Percentiles rank a stretch among this genome's conserved stretches.
These are phyloP conservation scores for Gisinianus flammeolus DNA, from an alignment of 2,888 invertebrate species.

Conservation along the genomic window DNA sequence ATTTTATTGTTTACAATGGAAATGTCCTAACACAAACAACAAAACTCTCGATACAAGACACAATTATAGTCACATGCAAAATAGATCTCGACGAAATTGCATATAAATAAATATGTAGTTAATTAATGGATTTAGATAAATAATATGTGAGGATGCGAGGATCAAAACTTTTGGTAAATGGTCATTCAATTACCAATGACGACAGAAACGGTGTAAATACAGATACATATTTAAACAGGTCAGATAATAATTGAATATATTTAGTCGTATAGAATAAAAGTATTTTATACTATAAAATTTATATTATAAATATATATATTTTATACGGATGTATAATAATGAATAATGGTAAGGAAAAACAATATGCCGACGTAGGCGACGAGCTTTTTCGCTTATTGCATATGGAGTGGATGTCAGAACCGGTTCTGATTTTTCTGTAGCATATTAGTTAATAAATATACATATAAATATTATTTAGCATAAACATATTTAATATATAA, in stretches of 20 bases:
- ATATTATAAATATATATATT: too few relatives aligned
- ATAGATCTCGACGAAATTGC: conserved; percentile 38
- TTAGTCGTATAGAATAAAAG: too few relatives aligned
- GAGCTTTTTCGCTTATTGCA: conserved; percentile 38
- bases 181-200: not conserved
- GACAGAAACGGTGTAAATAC: too few relatives aligned
- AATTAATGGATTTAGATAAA: not conserved
- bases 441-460: too few relatives aligned
- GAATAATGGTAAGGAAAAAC: too few relatives aligned
- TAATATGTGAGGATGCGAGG: not conserved
- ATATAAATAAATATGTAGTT: conserved; percentile 11
- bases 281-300: too few relatives aligned
- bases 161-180: not conserved
- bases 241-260: not conserved
- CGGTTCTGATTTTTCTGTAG: conserved; percentile 35
- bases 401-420: conserved; percentile 39
- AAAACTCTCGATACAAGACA: not conserved
- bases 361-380: conserved; percentile 32
- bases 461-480: not conserved
- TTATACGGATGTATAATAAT: too few relatives aligned
- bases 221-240: too few relatives aligned
- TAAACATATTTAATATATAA: conserved; percentile 4
- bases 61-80: conserved; percentile 35
- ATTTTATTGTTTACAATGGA: not conserved
- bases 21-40: not conserved